phyloP scores from a whole-genome alignment of 2,797 vertebrate species.

The Merluccius polli region DNA sequence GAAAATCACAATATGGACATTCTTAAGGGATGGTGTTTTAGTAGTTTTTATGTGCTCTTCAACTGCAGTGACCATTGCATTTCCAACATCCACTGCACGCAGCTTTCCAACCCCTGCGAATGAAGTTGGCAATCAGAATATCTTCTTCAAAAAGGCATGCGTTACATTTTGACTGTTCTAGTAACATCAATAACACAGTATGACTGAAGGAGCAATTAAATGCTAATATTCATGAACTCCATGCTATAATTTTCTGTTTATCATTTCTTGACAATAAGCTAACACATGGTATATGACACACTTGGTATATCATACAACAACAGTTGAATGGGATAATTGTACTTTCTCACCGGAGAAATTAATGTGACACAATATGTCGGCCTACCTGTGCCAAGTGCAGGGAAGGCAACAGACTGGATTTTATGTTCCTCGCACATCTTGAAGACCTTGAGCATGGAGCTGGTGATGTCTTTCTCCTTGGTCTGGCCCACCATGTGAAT shows the following conservation, averaged over 20 bases:
- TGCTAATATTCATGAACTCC: neutral
- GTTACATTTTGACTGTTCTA: neutral
- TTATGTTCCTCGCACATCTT: conserved; percentile 47
- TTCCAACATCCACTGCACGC: conserved; percentile 36
- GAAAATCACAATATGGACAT: conserved; percentile 53
- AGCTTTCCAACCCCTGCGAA: conserved; percentile 51
- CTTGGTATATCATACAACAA: neutral
- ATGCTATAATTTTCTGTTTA: no score
- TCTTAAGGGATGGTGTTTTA: conserved; percentile 31
- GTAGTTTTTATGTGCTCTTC: conserved; percentile 21
- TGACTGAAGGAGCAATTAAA: neutral
- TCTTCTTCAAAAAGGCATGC: neutral
- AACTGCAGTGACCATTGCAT: conserved; percentile 51
- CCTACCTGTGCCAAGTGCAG: conserved; percentile 59
- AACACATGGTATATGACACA: no score
- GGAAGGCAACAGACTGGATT: conserved; percentile 55
- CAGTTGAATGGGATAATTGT: no score
- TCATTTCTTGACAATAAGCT: no score
- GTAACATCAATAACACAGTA: neutral
- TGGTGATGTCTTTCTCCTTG: conserved; percentile 35
- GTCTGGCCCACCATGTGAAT: conserved; percentile 60
- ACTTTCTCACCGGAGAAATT: neutral
- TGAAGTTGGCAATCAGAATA: neutral
- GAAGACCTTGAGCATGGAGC: conserved; percentile 47
- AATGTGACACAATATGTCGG: neutral